Evolutionary conservation across 2,888 invertebrate species (phyloP), one percentile per base, ranked within the genome.

Genomic region (Pristionchus fissidentatus): DNA sequence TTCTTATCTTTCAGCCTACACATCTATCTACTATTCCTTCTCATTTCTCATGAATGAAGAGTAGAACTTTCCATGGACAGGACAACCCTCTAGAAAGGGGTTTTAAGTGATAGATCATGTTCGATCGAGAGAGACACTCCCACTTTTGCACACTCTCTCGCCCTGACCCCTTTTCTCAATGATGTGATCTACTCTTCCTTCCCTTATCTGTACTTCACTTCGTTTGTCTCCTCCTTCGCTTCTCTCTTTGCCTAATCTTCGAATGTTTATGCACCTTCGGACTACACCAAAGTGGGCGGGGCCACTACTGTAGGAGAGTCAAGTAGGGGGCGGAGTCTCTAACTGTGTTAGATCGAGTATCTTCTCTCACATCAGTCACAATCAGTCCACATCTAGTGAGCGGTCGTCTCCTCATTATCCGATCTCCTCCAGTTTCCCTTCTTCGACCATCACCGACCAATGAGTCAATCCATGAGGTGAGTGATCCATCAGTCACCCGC

Each of bases 221-320:
- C 38, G 70, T 35, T 70, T 70, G 70, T 70, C 70, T 70, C 43
- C 70, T 41, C 41, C 66, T 70, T 55, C 55, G n/a, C n/a, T n/a
- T n/a, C 32, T 70, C 70, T 70, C 70, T 70, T 70, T 70, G 70
- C 70, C 70, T 70, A 70, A 70, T 70, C 70, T 70, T 43, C 70
- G 3, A 22, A 19, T 70, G 70, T 70, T 70, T 70, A 70, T 70
- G 70, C 70, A 41, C 41, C 38, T 41, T 70, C 70, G 70, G 43
- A 70, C 70, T 70, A 70, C 70, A 70, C 7, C 19, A 15, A 38
- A 26, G 29, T 38, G 70, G 70, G n/a, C n/a, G 70, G 38, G 70
- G 7, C 41, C 43, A n/a, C 41, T 70, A 70, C 70, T 38, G 70
- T 70, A 70, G n/a, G 38, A n/a, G n/a, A n/a, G n/a, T n/a, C n/a